These are phyloP conservation scores for Lampris megalopsis DNA, from an alignment of 2,113 vertebrate genomes.

Conservation along the genomic window DNA sequence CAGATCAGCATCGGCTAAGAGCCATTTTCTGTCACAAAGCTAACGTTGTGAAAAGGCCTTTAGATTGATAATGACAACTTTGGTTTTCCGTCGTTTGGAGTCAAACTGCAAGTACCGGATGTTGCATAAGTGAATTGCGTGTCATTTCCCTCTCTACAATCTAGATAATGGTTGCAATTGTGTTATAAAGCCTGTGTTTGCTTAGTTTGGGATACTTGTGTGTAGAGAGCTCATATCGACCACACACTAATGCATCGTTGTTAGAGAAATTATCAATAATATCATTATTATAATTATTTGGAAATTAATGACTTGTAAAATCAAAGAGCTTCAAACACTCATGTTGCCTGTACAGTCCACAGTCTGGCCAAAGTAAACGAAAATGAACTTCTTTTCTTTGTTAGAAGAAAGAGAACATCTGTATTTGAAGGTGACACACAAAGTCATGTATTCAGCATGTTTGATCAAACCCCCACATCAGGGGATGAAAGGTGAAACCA, in stretches of 20 bases:
- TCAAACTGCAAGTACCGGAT: constrained; percentile 26
- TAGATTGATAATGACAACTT: constrained; percentile 71
- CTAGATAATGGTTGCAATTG: constrained; percentile 33
- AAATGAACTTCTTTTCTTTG: too few relatives aligned
- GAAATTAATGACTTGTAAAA: not conserved
- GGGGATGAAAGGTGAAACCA: constrained; percentile 36
- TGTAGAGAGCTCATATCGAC: too few relatives aligned
- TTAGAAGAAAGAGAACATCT: too few relatives aligned
- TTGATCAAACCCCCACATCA: constrained; percentile 15
- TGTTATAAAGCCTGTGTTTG: constrained; percentile 17
- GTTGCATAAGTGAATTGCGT: constrained; percentile 49
- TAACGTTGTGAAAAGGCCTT: constrained; percentile 69
- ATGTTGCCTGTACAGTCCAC: not conserved
- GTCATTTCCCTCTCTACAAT: constrained; percentile 39
- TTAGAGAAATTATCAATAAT: not conserved
- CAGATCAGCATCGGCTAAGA: constrained; percentile 71
- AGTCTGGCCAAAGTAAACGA: not conserved
- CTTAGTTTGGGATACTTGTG: not conserved
- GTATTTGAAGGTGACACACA: too few relatives aligned
- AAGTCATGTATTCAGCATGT: too few relatives aligned
- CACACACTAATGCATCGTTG: constrained; percentile 1
- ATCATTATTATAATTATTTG: not conserved
- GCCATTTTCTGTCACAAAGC: constrained; percentile 71
- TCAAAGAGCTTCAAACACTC: not conserved
- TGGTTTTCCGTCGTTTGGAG: constrained; percentile 49